A percentile compares a stretch with the other conserved stretches of the same genome.
Evolutionary conservation across 2,888 invertebrate species (phyloP).

Genomic region (Gryllus longicercus): DNA sequence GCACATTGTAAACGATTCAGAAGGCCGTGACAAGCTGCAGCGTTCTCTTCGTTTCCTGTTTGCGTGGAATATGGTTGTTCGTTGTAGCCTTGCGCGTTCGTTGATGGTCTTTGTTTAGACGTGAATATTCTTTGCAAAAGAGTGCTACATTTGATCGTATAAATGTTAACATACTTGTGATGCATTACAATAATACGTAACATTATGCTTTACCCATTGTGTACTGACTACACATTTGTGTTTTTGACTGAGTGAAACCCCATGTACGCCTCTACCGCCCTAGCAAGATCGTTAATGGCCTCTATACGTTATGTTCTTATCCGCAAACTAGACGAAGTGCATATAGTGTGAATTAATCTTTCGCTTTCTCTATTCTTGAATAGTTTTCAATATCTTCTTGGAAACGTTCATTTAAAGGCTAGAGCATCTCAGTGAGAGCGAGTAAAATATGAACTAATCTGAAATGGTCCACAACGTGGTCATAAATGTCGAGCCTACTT

Average conservation of each 20-base stretch:
- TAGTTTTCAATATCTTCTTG: too few species aligned
- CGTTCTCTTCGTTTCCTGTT: slow-evolving; percentile 2
- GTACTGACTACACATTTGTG: background rate
- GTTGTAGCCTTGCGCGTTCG: background rate
- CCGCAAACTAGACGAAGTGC: background rate
- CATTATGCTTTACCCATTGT: background rate
- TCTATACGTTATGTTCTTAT: background rate
- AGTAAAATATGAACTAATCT: background rate
- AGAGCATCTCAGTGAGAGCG: background rate
- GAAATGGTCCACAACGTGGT: slow-evolving; percentile 3
- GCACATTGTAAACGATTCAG: background rate
- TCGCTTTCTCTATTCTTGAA: too few species aligned
- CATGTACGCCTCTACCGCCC: background rate
- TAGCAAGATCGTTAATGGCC: background rate
- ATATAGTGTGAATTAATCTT: background rate
- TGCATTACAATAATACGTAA: background rate
- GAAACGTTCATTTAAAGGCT: too few species aligned
- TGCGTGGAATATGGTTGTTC: slow-evolving; percentile 17
- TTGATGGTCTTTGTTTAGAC: background rate
- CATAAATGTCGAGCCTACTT: slow-evolving; percentile 6
- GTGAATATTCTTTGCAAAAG: slow-evolving; percentile 17
- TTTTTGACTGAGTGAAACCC: background rate
- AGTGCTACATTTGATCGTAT: slow-evolving; percentile 8
- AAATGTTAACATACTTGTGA: slow-evolving; percentile 1
- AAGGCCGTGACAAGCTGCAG: background rate